Evolutionary conservation across 92 coral and sea anemone species (phyloP).

Genomic region (Montipora capitata): DNA sequence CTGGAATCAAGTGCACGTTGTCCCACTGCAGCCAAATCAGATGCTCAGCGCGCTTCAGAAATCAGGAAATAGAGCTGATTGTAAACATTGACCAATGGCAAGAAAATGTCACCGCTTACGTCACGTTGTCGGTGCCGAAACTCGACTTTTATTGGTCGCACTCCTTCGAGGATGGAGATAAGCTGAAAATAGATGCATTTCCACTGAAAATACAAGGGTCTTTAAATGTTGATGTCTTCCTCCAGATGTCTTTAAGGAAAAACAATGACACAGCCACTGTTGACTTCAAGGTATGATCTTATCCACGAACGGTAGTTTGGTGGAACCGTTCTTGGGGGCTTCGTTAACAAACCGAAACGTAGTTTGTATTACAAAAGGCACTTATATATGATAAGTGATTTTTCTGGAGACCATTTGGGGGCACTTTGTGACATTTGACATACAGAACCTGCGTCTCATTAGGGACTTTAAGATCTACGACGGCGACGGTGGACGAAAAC

Average conservation of each 20-base stretch:
- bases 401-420: too few species aligned
- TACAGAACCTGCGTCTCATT: too few species aligned
- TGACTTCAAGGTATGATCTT: conserved; percentile 13
- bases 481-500: too few species aligned
- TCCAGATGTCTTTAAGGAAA: conserved; percentile 14
- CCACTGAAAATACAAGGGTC: conserved; percentile 26
- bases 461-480: too few species aligned
- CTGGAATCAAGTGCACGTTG: neutral
- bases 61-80: neutral
- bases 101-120: conserved; percentile 8
- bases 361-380: too few species aligned
- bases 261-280: neutral
- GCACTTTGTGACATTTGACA: too few species aligned
- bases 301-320: neutral
- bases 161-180: conserved; percentile 20
- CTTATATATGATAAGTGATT: too few species aligned
- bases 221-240: conserved; percentile 14
- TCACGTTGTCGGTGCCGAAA: conserved; percentile 28
- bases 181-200: conserved; percentile 18
- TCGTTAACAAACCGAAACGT: too few species aligned
- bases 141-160: conserved; percentile 26
- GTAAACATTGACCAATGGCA: neutral
- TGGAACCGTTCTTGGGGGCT: too few species aligned
- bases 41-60: conserved; percentile 34
- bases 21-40: conserved; percentile 41